A percentile compares a stretch with the other conserved stretches of the same genome.
Evolutionary conservation across 1,140 invertebrate species (phyloP).

Genomic region (Lerema accius): DNA sequence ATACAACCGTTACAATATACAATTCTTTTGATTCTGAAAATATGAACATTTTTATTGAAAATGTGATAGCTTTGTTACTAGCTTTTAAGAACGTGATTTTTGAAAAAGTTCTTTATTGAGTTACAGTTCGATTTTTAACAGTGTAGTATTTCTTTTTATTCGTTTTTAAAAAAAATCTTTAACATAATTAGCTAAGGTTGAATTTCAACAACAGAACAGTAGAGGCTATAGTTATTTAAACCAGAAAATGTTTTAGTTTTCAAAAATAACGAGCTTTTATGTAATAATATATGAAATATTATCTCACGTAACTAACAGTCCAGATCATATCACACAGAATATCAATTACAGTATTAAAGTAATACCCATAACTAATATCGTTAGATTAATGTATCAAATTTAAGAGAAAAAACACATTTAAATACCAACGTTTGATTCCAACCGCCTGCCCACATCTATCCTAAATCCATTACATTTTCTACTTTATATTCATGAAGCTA

Average conservation of each 20-base stretch:
- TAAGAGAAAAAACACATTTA: constrained; percentile 22
- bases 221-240: too few relatives aligned
- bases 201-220: too few relatives aligned
- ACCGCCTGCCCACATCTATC: not conserved
- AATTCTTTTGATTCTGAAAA: constrained; percentile 4
- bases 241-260: too few relatives aligned
- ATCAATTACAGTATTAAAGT: constrained; percentile 31
- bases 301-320: constrained; percentile 12
- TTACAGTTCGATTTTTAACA: too few relatives aligned
- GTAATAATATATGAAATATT: constrained; percentile 24
- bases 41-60: constrained; percentile 2
- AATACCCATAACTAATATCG: constrained; percentile 25
- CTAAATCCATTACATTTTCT: not conserved
- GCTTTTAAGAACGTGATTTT: too few relatives aligned
- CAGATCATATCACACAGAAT: constrained; percentile 19
- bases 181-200: too few relatives aligned
- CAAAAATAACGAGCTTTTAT: too few relatives aligned
- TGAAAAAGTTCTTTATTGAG: too few relatives aligned
- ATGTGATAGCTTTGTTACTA: not conserved
- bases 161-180: too few relatives aligned
- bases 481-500: not conserved
- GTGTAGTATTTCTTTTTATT: too few relatives aligned
- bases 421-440: constrained; percentile 11
- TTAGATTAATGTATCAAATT: constrained; percentile 28
- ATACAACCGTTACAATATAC: constrained; percentile 1